Conservation (phyloP, 1,140 invertebrate genomes). For the Ctenoplectra terminalis region DNA sequence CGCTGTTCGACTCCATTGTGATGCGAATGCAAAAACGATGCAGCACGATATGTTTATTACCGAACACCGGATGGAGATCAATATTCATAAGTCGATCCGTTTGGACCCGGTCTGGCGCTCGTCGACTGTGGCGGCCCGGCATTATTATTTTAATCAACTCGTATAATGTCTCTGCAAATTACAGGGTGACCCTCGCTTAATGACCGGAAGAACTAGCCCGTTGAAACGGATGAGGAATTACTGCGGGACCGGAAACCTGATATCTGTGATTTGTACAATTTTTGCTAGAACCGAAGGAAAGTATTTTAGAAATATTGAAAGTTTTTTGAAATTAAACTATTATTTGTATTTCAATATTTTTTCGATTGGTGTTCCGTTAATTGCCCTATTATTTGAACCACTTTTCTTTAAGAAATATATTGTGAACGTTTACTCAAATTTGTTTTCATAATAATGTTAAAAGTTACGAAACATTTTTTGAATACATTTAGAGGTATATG, state of each 20-base stretch:
- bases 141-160: constrained; percentile 72
- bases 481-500: too few species aligned
- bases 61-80: constrained; percentile 70
- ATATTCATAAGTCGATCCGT: constrained; percentile 67
- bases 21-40: constrained; percentile 61
- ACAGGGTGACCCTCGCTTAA: constrained; percentile 65
- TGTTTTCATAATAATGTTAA: too few species aligned
- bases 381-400: too few species aligned
- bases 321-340: too few species aligned
- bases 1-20: constrained; percentile 55
- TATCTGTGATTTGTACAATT: not conserved
- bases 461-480: too few species aligned
- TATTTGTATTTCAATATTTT: too few species aligned
- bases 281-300: not conserved
- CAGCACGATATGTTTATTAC: constrained; percentile 65
- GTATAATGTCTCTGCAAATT: constrained; percentile 72
- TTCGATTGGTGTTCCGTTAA: too few species aligned
- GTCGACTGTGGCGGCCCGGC: constrained; percentile 53
- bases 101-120: constrained; percentile 53
- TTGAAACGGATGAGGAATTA: constrained; percentile 67
- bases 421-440: too few species aligned
- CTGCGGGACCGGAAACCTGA: constrained; percentile 51
- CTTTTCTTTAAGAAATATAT: too few species aligned
- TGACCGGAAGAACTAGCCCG: constrained; percentile 66
- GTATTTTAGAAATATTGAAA: too few species aligned